Evolutionary conservation across 1,140 invertebrate species (phyloP).

Genomic region (Drosophila nannoptera): DNA sequence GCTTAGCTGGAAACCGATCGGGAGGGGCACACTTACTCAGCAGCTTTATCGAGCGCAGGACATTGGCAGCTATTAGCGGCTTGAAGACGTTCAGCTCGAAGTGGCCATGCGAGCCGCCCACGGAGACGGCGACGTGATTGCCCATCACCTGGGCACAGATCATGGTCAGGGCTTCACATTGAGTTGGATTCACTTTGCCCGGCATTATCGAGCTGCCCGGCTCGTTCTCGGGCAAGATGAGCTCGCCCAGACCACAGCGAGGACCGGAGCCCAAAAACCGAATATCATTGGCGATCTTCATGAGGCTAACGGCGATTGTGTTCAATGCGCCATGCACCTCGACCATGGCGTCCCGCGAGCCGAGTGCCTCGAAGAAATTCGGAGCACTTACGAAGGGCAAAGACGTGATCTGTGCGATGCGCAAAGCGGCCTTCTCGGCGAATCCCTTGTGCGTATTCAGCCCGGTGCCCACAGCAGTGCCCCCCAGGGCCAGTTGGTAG

Average conservation of each 20-base stretch:
- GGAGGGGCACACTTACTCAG: slow-evolving; percentile 82
- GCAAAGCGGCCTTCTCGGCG: slow-evolving; percentile 92
- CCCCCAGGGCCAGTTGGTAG: slow-evolving; percentile 95
- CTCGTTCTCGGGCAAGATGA: slow-evolving; percentile 97
- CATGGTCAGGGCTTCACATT: slow-evolving; percentile 99
- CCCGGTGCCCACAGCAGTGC: slow-evolving; percentile 98
- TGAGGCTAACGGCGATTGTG: slow-evolving; percentile 93
- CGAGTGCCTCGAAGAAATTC: slow-evolving; percentile 99
- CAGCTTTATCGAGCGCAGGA: slow-evolving; percentile 93
- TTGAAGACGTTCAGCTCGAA: slow-evolving; percentile 99
- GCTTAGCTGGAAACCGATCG: background rate
- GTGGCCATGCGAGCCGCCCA: slow-evolving; percentile 97
- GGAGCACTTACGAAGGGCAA: slow-evolving; percentile 94
- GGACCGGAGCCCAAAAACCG: slow-evolving; percentile 96
- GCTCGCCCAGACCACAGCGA: slow-evolving; percentile 95
- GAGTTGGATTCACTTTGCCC: slow-evolving; percentile 99
- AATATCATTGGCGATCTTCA: slow-evolving; percentile 99
- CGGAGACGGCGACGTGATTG: slow-evolving; percentile 95
- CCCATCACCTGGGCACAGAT: slow-evolving; percentile 99
- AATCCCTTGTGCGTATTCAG: slow-evolving; percentile 91
- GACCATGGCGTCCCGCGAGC: slow-evolving; percentile 95
- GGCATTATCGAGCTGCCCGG: slow-evolving; percentile 99
- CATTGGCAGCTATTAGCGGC: slow-evolving; percentile 97
- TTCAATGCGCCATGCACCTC: slow-evolving; percentile 98
- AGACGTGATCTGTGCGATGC: slow-evolving; percentile 87